Percentiles rank a stretch among this genome's conserved stretches.
These are phyloP conservation scores for Clarias magur DNA, from an alignment of 2,113 vertebrate genomes.

Conservation along the genomic window DNA sequence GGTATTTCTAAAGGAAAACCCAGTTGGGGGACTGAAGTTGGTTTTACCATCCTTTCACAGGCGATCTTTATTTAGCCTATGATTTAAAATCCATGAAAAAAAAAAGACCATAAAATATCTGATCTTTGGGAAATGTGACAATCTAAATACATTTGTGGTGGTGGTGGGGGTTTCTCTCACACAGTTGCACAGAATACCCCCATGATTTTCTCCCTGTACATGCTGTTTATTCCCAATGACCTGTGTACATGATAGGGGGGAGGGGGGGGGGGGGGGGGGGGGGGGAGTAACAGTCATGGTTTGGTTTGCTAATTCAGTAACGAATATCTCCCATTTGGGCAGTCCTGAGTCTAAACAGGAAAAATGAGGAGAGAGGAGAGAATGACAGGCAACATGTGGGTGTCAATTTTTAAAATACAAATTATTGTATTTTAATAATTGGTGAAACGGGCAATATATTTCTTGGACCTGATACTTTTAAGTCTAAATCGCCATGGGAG, in stretches of 20 bases:
- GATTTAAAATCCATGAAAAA: constrained; percentile 11
- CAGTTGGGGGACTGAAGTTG: constrained; percentile 22
- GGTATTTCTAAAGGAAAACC: constrained; percentile 42
- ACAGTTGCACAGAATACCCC: constrained; percentile 8
- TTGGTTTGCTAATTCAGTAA: constrained; percentile 48
- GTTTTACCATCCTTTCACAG: constrained; percentile 34
- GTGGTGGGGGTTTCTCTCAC: background rate
- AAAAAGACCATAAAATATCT: constrained; percentile 34
- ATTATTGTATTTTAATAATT: too few species aligned
- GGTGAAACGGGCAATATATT: background rate
- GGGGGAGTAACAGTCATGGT: constrained; percentile 36
- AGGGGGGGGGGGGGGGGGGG: background rate
- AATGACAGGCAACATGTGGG: constrained; percentile 7
- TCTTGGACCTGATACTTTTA: background rate
- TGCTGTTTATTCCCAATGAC: constrained; percentile 18
- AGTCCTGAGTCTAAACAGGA: constrained; percentile 59
- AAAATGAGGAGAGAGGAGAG: constrained; percentile 21
- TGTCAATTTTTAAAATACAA: too few species aligned
- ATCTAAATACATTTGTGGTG: constrained; percentile 18
- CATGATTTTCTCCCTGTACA: background rate
- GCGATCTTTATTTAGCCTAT: constrained; percentile 43
- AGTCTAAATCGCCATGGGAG: background rate
- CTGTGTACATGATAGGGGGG: constrained; percentile 20
- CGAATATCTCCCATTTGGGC: constrained; percentile 51
- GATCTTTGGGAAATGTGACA: constrained; percentile 43